Percentiles rank a stretch among this genome's conserved stretches.
Evolutionary conservation across 2,113 vertebrate genomes (phyloP).

Genomic region (Anser brachyrhynchus): DNA sequence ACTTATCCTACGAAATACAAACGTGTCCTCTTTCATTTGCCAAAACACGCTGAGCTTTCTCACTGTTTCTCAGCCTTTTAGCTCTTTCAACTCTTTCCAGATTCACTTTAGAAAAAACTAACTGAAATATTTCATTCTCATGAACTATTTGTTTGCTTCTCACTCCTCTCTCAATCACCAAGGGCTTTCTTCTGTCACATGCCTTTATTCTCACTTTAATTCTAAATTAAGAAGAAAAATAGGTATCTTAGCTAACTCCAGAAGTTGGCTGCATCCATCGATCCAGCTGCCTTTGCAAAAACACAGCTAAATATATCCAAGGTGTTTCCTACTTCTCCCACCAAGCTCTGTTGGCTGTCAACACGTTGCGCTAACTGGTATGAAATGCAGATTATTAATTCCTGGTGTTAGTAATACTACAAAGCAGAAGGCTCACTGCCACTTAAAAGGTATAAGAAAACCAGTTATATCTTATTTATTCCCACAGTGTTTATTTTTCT

Average conservation of each 20-base stretch:
- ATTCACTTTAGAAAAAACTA: background rate
- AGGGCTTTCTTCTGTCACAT: background rate
- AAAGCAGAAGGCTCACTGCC: background rate
- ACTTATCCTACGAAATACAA: background rate
- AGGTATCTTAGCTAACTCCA: background rate
- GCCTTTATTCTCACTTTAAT: background rate
- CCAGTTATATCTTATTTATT: background rate
- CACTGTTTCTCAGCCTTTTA: background rate
- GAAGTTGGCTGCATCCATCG: background rate
- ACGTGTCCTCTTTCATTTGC: background rate
- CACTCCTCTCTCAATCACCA: background rate
- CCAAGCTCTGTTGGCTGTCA: background rate
- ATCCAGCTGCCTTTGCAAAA: background rate
- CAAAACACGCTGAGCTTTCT: background rate
- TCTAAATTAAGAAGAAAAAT: background rate
- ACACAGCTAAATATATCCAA: background rate
- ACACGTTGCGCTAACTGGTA: background rate
- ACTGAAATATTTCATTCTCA: background rate
- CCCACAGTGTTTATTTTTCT: accelerated
- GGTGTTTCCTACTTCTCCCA: background rate
- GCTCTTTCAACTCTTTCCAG: background rate
- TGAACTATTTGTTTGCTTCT: background rate
- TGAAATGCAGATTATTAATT: background rate
- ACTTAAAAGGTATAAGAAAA: background rate
- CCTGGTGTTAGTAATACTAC: background rate